Evolutionary conservation across 2,113 vertebrate species (phyloP).

Genomic region (Heloderma charlesbogerti): DNA sequence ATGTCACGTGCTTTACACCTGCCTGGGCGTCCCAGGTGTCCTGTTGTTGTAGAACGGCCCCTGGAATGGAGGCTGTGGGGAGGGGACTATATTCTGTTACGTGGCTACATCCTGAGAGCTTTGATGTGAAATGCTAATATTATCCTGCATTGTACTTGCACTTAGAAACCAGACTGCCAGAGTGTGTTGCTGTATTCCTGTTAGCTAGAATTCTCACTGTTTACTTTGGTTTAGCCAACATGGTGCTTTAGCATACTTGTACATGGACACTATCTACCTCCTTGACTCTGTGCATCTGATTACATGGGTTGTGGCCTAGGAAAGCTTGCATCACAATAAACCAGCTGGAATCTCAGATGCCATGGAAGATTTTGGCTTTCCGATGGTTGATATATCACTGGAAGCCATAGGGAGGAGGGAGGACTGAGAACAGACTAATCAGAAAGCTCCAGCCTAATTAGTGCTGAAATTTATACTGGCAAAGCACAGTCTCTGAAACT

Average conservation of each 20-base stretch:
- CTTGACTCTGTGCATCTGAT: neutral
- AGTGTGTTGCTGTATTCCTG: neutral
- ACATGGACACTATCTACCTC: neutral
- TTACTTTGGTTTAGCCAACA: neutral
- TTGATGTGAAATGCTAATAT: neutral
- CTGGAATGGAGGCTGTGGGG: neutral
- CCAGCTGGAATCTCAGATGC: neutral
- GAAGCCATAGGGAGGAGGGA: neutral
- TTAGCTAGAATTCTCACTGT: neutral
- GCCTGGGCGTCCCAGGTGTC: constrained; percentile 7
- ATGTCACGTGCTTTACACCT: neutral
- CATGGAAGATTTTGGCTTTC: neutral
- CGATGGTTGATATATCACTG: neutral
- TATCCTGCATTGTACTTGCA: neutral
- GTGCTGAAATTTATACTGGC: neutral
- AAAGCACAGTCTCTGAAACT: neutral
- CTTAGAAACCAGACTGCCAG: neutral
- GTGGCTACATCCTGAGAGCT: no score
- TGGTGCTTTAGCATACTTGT: neutral
- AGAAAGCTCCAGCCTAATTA: neutral
- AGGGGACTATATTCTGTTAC: no score
- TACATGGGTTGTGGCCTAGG: neutral
- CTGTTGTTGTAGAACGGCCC: neutral
- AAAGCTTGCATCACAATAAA: neutral
- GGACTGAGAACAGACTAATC: neutral